Base-by-base conservation (phyloP, 37 sponge, comb jelly and placozoan genomes). In the Aphrocallistes beatrix region DNA sequence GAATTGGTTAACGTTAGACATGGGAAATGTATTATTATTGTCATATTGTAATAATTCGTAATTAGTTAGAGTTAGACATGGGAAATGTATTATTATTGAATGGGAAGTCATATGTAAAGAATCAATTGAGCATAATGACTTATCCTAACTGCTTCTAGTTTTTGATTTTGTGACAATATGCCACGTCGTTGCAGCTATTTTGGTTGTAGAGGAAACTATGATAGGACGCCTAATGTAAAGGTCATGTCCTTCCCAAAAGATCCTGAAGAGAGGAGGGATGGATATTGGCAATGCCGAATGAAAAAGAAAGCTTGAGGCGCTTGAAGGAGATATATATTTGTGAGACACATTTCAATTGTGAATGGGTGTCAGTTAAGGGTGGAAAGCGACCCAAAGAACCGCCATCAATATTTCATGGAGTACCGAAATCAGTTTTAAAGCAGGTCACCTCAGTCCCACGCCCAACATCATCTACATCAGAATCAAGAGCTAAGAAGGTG, bases 261-360 rank as follows among this genome's bases (percentile, higher is more conserved):
- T 42, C 45, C 45, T 42, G 45, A 42, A 13, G 45, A 42, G 45
- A 42, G 45, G 45, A 42, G 45, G 13, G 45, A 42, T 60, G 75
- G 75, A 60, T 60, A 60, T 60, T 60, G 75, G 75, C 75, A 60
- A 60, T 60, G 75, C 75, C 75, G 75, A 60, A 60, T 60, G 75
- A 60, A 60, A 60, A 60, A 19, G 10, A 60, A 60, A 60, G 75
- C 75, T 60, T 60, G 75, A 60, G 21, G 75, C 75, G 75, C 75
- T 60, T 60, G 75, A 60, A 60, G 75, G 75, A 60, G 75, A 60
- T 60, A 60, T n/a, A 60, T 60, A 60, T 60, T 60, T 60, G 75
- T 60, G 75, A n/a, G 75, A 60, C 32, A 60, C 75, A 60, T 60
- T 60, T 60, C 75, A 60, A 60, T 60, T 60, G 75, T 60, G 75